Percentiles rank a stretch among this genome's conserved stretches.
These are phyloP conservation scores for Octopus sinensis DNA, from an alignment of 1,140 invertebrate genomes.

Conservation along the genomic window DNA sequence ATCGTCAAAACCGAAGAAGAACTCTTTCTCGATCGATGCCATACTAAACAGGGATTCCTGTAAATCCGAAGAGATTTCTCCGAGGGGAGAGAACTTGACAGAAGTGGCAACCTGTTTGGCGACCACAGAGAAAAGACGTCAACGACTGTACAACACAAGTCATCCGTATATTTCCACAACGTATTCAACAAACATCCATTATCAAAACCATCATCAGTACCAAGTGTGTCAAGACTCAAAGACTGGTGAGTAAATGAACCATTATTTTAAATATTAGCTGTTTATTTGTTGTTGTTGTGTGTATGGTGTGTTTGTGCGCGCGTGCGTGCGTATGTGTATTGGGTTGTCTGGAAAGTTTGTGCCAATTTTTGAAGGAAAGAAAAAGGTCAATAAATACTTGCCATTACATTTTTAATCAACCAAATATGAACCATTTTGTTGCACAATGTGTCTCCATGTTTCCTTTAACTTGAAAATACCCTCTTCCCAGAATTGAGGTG, in stretches of 20 bases:
- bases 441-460: no score
- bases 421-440: no score
- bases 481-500: no score
- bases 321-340: no score
- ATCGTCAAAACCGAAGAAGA: neutral
- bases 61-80: neutral
- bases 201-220: neutral
- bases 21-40: neutral
- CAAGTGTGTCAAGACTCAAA: neutral
- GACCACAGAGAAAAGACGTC: neutral
- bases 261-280: no score
- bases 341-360: no score
- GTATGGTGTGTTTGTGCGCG: no score
- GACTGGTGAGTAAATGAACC: neutral
- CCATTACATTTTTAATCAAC: no score
- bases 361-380: no score
- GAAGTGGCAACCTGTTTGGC: neutral
- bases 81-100: neutral
- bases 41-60: neutral
- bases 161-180: neutral
- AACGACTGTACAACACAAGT: neutral
- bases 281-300: no score
- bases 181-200: neutral
- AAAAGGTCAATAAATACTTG: no score
- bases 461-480: no score